phyloP scores from a whole-genome alignment of 2,113 vertebrate species.

The Galemys pyrenaicus region DNA sequence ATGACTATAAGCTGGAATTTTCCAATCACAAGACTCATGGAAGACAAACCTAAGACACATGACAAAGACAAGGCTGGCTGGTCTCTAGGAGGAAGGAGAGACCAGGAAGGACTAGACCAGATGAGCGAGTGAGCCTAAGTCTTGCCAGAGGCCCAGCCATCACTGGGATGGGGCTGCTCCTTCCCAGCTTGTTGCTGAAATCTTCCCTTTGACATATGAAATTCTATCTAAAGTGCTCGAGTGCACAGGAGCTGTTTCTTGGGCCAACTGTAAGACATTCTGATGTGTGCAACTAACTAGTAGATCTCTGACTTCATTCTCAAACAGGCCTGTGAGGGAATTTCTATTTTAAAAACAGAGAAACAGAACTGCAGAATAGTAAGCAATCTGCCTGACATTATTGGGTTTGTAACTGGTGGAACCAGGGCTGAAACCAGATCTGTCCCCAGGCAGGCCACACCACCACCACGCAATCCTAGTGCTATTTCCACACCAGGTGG shows the following conservation, averaged over 20 bases:
- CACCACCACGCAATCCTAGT: background rate
- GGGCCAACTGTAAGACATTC: background rate
- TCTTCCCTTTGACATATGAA: background rate
- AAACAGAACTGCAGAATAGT: background rate
- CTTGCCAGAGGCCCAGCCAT: fast-evolving
- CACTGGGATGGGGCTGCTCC: background rate
- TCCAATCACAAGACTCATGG: constrained; percentile 60
- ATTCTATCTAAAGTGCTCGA: background rate
- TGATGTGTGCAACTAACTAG: background rate
- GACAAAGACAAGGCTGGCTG: constrained; percentile 12
- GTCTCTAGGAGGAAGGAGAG: background rate
- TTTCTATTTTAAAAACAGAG: background rate
- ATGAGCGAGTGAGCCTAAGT: background rate
- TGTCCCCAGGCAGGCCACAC: background rate
- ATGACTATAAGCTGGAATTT: constrained; percentile 52
- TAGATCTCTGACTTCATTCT: background rate
- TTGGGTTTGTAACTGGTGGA: background rate
- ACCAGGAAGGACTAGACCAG: background rate
- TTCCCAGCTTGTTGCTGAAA: background rate
- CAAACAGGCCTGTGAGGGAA: background rate
- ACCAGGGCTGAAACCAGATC: background rate
- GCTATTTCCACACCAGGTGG: background rate
- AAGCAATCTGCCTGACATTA: background rate
- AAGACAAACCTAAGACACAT: constrained; percentile 9
- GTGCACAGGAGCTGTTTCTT: background rate